Base-by-base conservation (phyloP, 2,113 vertebrate species). In the Antigone vipio region DNA sequence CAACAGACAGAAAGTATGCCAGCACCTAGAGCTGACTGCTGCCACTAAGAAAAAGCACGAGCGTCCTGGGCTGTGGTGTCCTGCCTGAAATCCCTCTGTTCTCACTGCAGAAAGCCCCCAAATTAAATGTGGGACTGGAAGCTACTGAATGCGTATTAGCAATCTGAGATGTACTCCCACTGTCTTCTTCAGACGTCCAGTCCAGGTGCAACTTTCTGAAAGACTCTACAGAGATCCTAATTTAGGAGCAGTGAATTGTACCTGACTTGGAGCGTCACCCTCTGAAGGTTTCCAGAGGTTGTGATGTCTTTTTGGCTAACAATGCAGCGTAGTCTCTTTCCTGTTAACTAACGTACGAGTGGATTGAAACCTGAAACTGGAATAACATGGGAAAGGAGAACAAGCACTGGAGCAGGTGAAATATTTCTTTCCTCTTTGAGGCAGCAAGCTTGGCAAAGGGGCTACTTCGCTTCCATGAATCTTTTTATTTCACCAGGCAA, bases 121-220 rank as follows among this genome's bases (percentile, higher is more conserved):
- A 71, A 74, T 35, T 45, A 20, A 66, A 50, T 35, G 45, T 49
- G 17, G 22, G 56, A n/a, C 38, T 50, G 69, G 72, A 91, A 84
- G 38, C 19, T 74, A 30, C 30, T 71, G 53, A 68, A 49, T 77
- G 9, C 3, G 1, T 34, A 69, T 60, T 9, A 42, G 38, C n/a
- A 45, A 45, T 49, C 42, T 42, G 72, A 50, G 63, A 59, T 0
- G 0, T 68, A 27, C 5, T 40, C 14, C 8, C 4, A 3, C 34
- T 38, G 26, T 42, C 47, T 9, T 66, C 60, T 85, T 68, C 63
- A 88, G 67, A 35, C 11, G 24, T 42, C 58, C 16, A 78, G 0
- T 35, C n/a, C 53, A 52, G 35, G 34, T 56, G 35, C 63, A 83
- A 2, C 53, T 12, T 59, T 76, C 49, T 86, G 67, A 78, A 88